Percentiles rank a stretch among this genome's conserved stretches.
Evolutionary conservation across 2,888 invertebrate species (phyloP).

Genomic region (Heliconius charithonia): DNA sequence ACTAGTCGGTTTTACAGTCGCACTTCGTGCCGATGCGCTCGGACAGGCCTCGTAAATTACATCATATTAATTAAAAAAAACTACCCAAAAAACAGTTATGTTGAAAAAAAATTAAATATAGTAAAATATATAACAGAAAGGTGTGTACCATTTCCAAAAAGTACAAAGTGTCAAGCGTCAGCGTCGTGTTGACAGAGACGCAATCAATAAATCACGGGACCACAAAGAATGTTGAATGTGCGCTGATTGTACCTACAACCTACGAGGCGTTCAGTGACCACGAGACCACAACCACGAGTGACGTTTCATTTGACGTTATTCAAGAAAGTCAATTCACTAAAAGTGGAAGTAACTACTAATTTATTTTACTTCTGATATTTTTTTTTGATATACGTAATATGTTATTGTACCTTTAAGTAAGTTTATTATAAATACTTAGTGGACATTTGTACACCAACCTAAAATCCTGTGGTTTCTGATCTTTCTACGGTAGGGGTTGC

Average conservation of each 20-base stretch:
- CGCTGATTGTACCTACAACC: constrained; percentile 76
- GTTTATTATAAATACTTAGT: no score
- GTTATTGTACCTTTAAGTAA: no score
- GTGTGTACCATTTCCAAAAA: constrained; percentile 22
- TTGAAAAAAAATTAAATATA: neutral
- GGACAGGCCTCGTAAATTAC: no score
- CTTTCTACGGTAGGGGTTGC: no score
- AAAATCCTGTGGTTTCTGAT: no score
- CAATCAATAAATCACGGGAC: constrained; percentile 79
- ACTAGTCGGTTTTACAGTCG: no score
- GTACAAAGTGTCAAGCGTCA: constrained; percentile 39
- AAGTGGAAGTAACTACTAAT: neutral
- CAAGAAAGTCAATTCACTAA: neutral
- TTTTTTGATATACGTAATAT: neutral
- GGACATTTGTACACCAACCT: no score
- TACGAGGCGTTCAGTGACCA: constrained; percentile 76
- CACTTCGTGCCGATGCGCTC: no score
- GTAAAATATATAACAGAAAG: neutral
- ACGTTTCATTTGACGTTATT: constrained; percentile 16
- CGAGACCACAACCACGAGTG: constrained; percentile 58
- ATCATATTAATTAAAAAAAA: neutral
- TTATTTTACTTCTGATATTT: neutral
- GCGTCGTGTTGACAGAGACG: constrained; percentile 82
- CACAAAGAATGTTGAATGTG: constrained; percentile 80
- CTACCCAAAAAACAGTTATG: neutral